Evolutionary conservation across 2,888 invertebrate species (phyloP), one percentile per base, ranked within the genome.

Genomic region (Thymelicus sylvestris): DNA sequence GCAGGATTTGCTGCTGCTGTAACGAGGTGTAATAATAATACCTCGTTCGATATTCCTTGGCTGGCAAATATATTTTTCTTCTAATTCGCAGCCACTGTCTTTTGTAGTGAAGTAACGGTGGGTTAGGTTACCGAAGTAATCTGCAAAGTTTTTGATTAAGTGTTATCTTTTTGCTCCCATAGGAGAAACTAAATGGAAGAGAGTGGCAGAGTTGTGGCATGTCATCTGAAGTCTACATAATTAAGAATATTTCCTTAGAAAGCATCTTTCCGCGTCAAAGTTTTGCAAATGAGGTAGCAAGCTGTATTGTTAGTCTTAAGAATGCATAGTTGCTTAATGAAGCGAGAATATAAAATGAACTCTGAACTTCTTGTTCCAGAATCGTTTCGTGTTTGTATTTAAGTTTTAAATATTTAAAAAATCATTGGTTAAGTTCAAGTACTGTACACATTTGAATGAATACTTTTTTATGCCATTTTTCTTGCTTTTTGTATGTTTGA

Each of bases 241-340:
- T 70, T 65, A 70, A 65, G 70, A 70, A 65, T 52, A 70, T 70
- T 60, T 65, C 59, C 39, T 64, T 12, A 24, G 64, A 48, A 57
- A 57, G 48, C 64, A 59, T 15, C 48, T 69, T 64, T 64, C 44
- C 57, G 48, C 41, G 63, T 57, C 61, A 41, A 64, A 69, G 59
- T 69, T 64, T 69, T n/a, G 59, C 59, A 64, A 69, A 64, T 64
- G 69, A 69, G 64, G 47, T 48, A 68, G 61, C 52, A 19, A 61
- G 50, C 55, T 55, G 55, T 62, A 63, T 68, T 68, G 62, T 68
- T 63, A 57, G 63, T 48, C 47, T 47, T 55, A 68, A 68, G 63
- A 68, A 68, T 68, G 68, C 68, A 68, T 68, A 63, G 47, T 68
- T 68, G 68, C 63, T 68, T 68, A 68, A 63, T 68, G 68, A 68